phyloP scores from a whole-genome alignment of 2,888 invertebrate genomes.

The Metacarcinus magister region DNA sequence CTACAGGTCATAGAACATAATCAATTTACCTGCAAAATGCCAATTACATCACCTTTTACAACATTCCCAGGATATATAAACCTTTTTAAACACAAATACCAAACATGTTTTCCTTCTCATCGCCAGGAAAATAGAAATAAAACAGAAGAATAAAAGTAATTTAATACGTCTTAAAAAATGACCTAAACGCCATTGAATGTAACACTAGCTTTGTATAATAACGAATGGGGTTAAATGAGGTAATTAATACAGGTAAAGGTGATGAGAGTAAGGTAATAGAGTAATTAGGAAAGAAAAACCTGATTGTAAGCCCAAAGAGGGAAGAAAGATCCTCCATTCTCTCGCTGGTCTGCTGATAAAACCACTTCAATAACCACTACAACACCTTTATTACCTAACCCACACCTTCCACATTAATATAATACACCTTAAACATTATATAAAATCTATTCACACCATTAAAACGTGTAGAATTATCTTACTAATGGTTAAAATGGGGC shows the following conservation, averaged over 20 bases:
- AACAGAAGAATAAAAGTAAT: neutral
- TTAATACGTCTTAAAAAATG: neutral
- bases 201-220: neutral
- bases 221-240: neutral
- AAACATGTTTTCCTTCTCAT: neutral
- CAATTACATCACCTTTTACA: neutral
- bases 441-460: neutral
- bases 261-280: neutral
- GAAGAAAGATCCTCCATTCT: constrained; percentile 67
- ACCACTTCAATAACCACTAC: neutral
- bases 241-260: neutral
- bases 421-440: neutral
- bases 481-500: neutral
- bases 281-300: neutral
- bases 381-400: neutral
- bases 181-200: neutral
- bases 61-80: neutral
- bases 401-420: neutral
- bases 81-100: neutral
- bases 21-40: neutral
- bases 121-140: neutral
- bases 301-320: neutral
- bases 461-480: neutral
- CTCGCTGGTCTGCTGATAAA: constrained; percentile 55
- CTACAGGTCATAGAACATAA: neutral